phyloP scores from a whole-genome alignment of 2,797 vertebrate genomes.

The Scolopax bukidnonensis region DNA sequence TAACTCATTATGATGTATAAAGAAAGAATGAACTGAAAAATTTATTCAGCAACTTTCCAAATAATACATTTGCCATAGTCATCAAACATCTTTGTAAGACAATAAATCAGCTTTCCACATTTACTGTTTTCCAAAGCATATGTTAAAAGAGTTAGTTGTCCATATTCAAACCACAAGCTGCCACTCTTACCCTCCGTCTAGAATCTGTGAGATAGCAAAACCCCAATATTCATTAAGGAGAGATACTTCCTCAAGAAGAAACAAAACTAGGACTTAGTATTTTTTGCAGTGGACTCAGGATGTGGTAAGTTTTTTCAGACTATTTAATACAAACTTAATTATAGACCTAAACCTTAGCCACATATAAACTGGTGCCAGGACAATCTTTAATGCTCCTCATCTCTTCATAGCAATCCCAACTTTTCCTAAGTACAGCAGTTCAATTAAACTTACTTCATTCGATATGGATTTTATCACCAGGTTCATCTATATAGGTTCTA shows the following conservation, averaged over 20 bases:
- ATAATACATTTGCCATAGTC: neutral
- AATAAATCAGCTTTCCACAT: neutral
- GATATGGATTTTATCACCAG: neutral
- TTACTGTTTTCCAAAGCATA: neutral
- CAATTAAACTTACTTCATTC: neutral
- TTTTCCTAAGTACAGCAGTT: neutral
- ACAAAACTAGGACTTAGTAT: neutral
- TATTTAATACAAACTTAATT: neutral
- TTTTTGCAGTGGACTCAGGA: neutral
- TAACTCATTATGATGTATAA: neutral
- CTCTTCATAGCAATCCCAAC: neutral
- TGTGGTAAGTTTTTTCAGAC: neutral
- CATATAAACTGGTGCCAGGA: neutral
- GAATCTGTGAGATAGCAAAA: neutral
- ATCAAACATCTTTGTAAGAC: neutral
- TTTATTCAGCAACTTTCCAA: neutral
- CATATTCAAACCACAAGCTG: neutral
- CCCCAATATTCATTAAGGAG: rapidly evolving
- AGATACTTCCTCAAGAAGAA: neutral
- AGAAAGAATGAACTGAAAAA: neutral
- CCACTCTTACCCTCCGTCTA: neutral
- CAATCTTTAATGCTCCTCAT: neutral
- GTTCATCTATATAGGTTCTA: neutral
- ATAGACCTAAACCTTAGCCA: neutral
- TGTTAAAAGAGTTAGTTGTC: neutral